A percentile compares a stretch with the other conserved stretches of the same genome.
These are phyloP conservation scores for Hoplostethus mediterraneus DNA, from an alignment of 2,797 vertebrate species.

Conservation along the genomic window DNA sequence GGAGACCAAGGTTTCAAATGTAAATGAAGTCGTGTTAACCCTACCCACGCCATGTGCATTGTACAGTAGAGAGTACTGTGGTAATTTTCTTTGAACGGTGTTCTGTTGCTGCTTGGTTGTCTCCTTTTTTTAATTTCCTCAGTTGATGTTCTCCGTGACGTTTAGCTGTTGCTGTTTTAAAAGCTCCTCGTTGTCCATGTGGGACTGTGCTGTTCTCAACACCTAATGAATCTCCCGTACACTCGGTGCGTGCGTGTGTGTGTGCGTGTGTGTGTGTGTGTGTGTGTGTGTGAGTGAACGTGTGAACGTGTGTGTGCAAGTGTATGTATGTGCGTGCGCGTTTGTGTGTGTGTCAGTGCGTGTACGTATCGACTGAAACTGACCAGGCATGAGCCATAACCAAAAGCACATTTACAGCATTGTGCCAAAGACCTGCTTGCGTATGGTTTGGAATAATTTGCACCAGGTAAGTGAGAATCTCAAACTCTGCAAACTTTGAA, in stretches of 20 bases:
- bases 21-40: constrained; percentile 85
- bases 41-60: constrained; percentile 84
- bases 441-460: constrained; percentile 7
- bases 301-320: constrained; percentile 7
- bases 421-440: neutral
- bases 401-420: constrained; percentile 12
- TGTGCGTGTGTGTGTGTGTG: constrained; percentile 12
- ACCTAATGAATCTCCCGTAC: constrained; percentile 16
- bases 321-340: neutral
- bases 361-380: constrained; percentile 15
- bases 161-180: constrained; percentile 59
- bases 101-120: constrained; percentile 69
- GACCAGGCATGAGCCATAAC: constrained; percentile 9
- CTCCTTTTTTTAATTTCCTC: constrained; percentile 56
- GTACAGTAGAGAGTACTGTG: constrained; percentile 85
- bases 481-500: constrained; percentile 19
- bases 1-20: constrained; percentile 82
- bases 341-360: neutral
- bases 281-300: constrained; percentile 11
- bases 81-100: constrained; percentile 55
- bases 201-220: constrained; percentile 76
- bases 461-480: constrained; percentile 15
- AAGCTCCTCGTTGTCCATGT: constrained; percentile 48
- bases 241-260: neutral
- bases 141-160: constrained; percentile 61